Evolutionary conservation across 2,113 vertebrate species (phyloP).

Genomic region (Pica pica): DNA sequence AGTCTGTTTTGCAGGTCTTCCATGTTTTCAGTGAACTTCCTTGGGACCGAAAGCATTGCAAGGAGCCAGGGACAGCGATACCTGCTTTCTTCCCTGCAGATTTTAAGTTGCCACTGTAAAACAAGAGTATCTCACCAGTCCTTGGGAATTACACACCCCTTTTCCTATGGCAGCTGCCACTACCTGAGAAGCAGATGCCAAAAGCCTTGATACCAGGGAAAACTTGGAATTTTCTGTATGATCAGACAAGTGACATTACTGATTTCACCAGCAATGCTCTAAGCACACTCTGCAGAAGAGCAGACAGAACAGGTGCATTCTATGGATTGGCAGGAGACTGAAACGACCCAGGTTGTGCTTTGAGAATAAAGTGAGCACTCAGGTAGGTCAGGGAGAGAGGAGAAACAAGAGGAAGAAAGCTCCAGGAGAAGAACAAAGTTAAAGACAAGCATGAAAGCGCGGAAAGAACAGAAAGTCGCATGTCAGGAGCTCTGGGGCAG

Average conservation of each 20-base stretch:
- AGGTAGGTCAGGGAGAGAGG: neutral
- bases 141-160: neutral
- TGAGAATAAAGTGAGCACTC: neutral
- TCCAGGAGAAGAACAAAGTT: neutral
- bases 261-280: neutral
- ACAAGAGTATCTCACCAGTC: neutral
- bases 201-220: neutral
- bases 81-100: neutral
- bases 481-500: rapidly evolving
- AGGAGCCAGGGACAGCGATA: rapidly evolving
- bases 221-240: neutral
- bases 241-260: neutral
- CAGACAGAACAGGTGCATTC: neutral
- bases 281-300: neutral
- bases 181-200: neutral
- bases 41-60: neutral
- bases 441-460: neutral
- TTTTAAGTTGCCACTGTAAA: neutral
- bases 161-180: neutral
- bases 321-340: neutral
- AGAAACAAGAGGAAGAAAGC: neutral
- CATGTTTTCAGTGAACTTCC: neutral
- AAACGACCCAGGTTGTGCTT: rapidly evolving
- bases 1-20: neutral
- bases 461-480: neutral